Conservation (phyloP, 2,888 invertebrate genomes). For the Drosophila birchii region DNA sequence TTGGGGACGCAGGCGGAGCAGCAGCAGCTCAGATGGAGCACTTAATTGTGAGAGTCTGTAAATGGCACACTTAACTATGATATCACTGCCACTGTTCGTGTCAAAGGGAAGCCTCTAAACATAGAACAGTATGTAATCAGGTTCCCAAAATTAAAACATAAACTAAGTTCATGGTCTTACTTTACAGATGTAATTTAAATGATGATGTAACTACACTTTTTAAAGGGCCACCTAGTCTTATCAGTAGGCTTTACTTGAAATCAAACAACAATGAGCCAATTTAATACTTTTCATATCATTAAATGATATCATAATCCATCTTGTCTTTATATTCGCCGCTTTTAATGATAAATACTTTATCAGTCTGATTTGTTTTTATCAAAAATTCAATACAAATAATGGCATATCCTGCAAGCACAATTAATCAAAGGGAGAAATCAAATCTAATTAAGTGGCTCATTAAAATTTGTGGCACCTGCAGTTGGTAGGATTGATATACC, state of each 20-base stretch:
- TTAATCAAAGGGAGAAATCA: slow-evolving; percentile 11
- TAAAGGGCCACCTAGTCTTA: neutral
- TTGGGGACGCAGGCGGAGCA: slow-evolving; percentile 1
- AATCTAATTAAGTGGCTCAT: slow-evolving; percentile 27
- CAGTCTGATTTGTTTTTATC: slow-evolving; percentile 17
- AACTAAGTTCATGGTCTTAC: neutral
- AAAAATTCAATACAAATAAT: slow-evolving; percentile 36
- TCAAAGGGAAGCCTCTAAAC: slow-evolving; percentile 4
- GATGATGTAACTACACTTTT: neutral
- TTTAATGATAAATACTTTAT: slow-evolving; percentile 12
- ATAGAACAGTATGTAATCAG: neutral
- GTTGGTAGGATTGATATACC: slow-evolving; percentile 24
- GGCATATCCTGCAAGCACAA: too few relatives aligned
- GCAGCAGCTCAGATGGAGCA: slow-evolving; percentile 4
- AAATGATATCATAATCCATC: neutral
- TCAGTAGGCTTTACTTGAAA: neutral
- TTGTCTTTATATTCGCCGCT: slow-evolving; percentile 21
- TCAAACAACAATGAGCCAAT: neutral
- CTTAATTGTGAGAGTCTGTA: slow-evolving; percentile 13
- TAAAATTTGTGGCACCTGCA: slow-evolving; percentile 57
- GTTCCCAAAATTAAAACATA: neutral
- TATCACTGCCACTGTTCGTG: slow-evolving; percentile 7
- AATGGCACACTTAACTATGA: slow-evolving; percentile 12
- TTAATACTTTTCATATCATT: neutral
- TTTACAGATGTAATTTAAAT: neutral